Evolutionary conservation across 2,888 invertebrate genomes (phyloP).

Genomic region (Eucriotettix oculatus): DNA sequence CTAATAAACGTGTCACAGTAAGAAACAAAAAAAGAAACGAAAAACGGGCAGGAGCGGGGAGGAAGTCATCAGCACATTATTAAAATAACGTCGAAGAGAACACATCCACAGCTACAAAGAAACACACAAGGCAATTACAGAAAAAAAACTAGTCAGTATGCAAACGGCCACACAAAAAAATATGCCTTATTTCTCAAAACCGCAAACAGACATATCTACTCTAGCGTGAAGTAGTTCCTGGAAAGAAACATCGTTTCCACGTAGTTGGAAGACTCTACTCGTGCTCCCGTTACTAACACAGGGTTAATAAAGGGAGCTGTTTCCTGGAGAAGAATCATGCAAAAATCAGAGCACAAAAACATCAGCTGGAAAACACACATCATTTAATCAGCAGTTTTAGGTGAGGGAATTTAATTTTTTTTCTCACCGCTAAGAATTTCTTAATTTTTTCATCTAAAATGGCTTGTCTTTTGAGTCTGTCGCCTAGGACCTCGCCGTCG

Average conservation of each 20-base stretch:
- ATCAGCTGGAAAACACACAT: neutral
- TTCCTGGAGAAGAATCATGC: too few relatives aligned
- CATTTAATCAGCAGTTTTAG: neutral
- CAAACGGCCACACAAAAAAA: too few relatives aligned
- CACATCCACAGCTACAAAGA: neutral
- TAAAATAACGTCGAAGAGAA: neutral
- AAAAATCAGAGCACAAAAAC: neutral
- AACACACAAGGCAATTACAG: neutral
- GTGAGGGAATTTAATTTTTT: neutral
- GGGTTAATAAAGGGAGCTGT: too few relatives aligned
- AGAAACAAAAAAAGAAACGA: constrained; percentile 9
- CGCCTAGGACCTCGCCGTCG: constrained; percentile 27
- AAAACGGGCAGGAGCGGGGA: constrained; percentile 1
- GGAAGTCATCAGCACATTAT: neutral
- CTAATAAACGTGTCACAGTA: constrained; percentile 23
- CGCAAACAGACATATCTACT: too few relatives aligned
- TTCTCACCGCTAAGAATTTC: constrained; percentile 79
- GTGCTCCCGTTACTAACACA: too few relatives aligned
- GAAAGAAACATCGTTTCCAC: too few relatives aligned
- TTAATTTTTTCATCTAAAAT: constrained; percentile 85
- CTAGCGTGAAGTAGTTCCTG: too few relatives aligned
- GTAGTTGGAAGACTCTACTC: too few relatives aligned
- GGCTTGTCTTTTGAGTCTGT: constrained; percentile 66
- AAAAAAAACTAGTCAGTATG: neutral
- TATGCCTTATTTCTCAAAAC: too few relatives aligned